These are phyloP conservation scores for Bothrops jararaca DNA, from an alignment of 2,113 vertebrate species.

Conservation along the genomic window DNA sequence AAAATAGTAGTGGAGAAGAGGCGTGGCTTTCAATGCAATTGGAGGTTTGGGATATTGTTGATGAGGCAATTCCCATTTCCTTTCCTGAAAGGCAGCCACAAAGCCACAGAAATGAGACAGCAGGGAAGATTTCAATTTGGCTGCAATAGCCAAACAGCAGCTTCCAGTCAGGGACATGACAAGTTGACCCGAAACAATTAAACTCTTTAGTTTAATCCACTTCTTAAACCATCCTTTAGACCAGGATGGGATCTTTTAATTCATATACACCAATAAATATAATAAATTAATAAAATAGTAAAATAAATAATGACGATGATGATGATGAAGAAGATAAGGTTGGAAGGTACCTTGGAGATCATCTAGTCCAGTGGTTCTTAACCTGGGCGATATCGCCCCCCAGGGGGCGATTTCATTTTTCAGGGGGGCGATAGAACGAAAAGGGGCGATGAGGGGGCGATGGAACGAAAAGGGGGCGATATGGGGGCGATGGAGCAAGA, in stretches of 20 bases:
- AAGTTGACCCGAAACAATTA: fast-evolving
- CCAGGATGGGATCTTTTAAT: background rate
- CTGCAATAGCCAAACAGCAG: fast-evolving
- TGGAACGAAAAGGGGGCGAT: too few species aligned
- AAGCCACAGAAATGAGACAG: background rate
- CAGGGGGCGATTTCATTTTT: too few species aligned
- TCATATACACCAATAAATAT: background rate
- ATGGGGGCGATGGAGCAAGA: too few species aligned
- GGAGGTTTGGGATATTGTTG: constrained; percentile 57
- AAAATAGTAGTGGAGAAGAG: constrained; percentile 27
- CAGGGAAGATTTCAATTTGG: background rate
- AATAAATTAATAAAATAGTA: background rate
- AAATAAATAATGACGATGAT: too few species aligned
- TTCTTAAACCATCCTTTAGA: background rate
- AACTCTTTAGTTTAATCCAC: background rate
- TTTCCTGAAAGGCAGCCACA: constrained; percentile 50
- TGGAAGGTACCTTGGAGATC: too few species aligned
- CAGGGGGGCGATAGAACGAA: too few species aligned
- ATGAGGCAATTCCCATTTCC: constrained; percentile 54
- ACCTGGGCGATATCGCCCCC: too few species aligned
- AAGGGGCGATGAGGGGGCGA: too few species aligned
- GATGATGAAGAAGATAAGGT: too few species aligned
- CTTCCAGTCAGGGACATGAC: background rate
- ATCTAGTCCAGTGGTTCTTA: too few species aligned
- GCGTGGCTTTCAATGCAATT: constrained; percentile 43